These are phyloP conservation scores for Glaucopsyche alexis DNA, from an alignment of 2,888 invertebrate genomes.

Conservation along the genomic window DNA sequence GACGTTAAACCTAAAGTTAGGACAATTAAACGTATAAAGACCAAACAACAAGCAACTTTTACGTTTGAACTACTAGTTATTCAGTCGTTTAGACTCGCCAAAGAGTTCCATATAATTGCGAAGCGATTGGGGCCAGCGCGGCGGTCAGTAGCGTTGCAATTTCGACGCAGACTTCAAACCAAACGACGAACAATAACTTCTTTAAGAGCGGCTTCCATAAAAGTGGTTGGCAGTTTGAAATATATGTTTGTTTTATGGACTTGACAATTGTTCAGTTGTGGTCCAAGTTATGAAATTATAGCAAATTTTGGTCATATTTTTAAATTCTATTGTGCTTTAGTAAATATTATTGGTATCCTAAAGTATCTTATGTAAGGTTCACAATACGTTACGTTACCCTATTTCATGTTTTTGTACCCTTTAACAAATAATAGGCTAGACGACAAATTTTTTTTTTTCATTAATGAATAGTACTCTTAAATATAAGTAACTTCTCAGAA, in stretches of 20 bases:
- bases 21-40: constrained; percentile 29
- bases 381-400: no score
- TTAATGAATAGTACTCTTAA: no score
- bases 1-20: constrained; percentile 8
- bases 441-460: no score
- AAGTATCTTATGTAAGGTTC: no score
- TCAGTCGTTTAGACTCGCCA: constrained; percentile 40
- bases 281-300: constrained; percentile 1
- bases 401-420: no score
- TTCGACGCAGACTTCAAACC: constrained; percentile 34
- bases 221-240: constrained; percentile 14
- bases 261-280: constrained; percentile 8
- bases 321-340: not conserved
- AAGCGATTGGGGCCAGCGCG: constrained; percentile 39
- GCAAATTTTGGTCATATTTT: not conserved
- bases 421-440: no score
- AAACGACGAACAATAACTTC: constrained; percentile 18
- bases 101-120: constrained; percentile 47
- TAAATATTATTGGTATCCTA: not conserved
- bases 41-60: constrained; percentile 34
- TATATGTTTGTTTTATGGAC: constrained; percentile 23
- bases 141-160: constrained; percentile 35
- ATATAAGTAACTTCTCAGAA: no score
- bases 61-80: constrained; percentile 36
- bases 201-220: not conserved